These are phyloP conservation scores for Bombus sylvicola DNA, from an alignment of 1,140 invertebrate genomes.

Conservation along the genomic window DNA sequence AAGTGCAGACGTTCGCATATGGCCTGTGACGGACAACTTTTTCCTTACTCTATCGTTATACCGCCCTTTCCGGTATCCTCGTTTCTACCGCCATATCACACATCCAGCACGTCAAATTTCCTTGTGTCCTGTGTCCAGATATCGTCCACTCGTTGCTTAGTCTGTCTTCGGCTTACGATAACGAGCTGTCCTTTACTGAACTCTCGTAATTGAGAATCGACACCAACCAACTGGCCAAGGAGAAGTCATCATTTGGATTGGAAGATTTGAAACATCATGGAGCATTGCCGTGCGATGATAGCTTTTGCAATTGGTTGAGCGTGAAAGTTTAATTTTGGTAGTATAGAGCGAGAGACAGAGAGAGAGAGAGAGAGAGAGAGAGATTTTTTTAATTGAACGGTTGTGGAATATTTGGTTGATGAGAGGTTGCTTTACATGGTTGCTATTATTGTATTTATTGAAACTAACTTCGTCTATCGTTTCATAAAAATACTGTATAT, in stretches of 20 bases:
- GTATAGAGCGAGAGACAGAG: no score
- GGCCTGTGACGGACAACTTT: conserved; percentile 27
- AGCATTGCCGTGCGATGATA: neutral
- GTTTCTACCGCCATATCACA: neutral
- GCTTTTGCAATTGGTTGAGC: neutral
- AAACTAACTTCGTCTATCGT: no score
- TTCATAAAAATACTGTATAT: no score
- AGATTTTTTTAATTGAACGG: no score
- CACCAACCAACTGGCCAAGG: conserved; percentile 36
- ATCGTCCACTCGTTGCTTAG: conserved; percentile 26
- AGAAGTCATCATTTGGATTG: conserved; percentile 6
- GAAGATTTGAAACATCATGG: neutral
- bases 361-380: no score
- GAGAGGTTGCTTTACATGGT: no score
- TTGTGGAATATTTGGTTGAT: no score
- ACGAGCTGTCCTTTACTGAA: conserved; percentile 34
- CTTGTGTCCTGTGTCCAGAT: conserved; percentile 8
- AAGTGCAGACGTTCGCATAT: conserved; percentile 40
- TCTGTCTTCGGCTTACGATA: conserved; percentile 52
- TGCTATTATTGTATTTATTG: no score
- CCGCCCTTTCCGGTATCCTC: neutral
- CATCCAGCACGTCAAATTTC: conserved; percentile 40
- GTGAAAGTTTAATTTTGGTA: neutral
- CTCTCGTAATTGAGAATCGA: conserved; percentile 34
- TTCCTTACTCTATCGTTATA: conserved; percentile 10